These are phyloP conservation scores for Hephaestus fuliginosus DNA, from an alignment of 2,797 vertebrate species.

Conservation along the genomic window DNA sequence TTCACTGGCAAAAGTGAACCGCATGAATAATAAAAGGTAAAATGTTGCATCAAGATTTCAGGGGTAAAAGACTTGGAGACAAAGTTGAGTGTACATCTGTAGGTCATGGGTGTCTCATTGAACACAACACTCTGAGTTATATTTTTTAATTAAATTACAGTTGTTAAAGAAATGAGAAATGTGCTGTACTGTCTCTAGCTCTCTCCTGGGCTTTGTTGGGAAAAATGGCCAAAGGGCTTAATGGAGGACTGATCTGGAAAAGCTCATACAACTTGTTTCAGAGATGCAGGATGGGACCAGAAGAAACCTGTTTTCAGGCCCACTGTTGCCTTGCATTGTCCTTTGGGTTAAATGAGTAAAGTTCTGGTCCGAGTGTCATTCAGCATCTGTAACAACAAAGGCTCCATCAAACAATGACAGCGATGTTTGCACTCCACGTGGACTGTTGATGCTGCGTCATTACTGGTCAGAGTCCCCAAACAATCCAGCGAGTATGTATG, in stretches of 20 bases:
- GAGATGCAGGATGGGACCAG: constrained; percentile 65
- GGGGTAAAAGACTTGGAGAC: background rate
- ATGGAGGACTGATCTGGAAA: constrained; percentile 55
- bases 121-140: background rate
- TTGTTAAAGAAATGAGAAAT: constrained; percentile 2
- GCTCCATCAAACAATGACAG: constrained; percentile 59
- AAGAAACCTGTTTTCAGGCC: constrained; percentile 50
- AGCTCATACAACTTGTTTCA: constrained; percentile 29
- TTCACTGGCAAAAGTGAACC: background rate
- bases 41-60: constrained; percentile 1
- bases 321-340: constrained; percentile 57
- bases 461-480: constrained; percentile 34
- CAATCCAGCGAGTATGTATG: constrained; percentile 24
- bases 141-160: background rate
- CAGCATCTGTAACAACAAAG: constrained; percentile 61
- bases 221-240: constrained; percentile 41
- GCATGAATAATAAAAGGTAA: background rate
- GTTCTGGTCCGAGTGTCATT: constrained; percentile 74
- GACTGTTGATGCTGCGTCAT: constrained; percentile 54
- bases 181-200: constrained; percentile 29
- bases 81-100: background rate
- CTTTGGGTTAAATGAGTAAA: constrained; percentile 69
- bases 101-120: background rate
- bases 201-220: constrained; percentile 39
- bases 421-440: constrained; percentile 38